phyloP scores from a whole-genome alignment of 2,113 vertebrate species.

The Sinocyclocheilus anshuiensis region DNA sequence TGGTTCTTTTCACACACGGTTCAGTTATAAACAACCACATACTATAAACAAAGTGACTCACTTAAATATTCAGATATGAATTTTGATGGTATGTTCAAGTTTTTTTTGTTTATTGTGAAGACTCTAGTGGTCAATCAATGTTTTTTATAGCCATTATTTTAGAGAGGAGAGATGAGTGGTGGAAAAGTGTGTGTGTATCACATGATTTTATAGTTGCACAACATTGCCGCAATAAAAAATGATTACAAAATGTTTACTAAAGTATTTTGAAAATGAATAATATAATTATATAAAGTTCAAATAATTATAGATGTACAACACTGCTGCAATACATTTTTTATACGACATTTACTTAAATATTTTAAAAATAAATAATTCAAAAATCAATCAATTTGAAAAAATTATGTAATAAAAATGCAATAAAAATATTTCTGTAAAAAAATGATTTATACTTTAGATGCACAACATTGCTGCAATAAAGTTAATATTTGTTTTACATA shows the following conservation, averaged over 20 bases:
- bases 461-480: not conserved
- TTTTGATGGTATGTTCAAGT: no score
- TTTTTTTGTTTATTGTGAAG: not conserved
- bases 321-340: not conserved
- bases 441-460: not conserved
- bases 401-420: not conserved
- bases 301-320: not conserved
- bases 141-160: not conserved
- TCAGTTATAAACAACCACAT: not conserved
- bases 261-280: not conserved
- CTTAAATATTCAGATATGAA: not conserved
- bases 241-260: not conserved
- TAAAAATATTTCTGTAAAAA: not conserved
- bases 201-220: not conserved
- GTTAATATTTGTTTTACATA: not conserved
- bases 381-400: not conserved
- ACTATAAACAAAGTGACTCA: not conserved
- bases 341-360: no score
- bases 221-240: not conserved
- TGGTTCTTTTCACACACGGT: not conserved
- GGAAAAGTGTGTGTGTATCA: not conserved
- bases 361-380: not conserved
- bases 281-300: not conserved
- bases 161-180: not conserved
- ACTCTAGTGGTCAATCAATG: not conserved